Evolutionary conservation across 2,888 invertebrate species (phyloP), one percentile per base, ranked within the genome.

Genomic region (Mimas tiliae): DNA sequence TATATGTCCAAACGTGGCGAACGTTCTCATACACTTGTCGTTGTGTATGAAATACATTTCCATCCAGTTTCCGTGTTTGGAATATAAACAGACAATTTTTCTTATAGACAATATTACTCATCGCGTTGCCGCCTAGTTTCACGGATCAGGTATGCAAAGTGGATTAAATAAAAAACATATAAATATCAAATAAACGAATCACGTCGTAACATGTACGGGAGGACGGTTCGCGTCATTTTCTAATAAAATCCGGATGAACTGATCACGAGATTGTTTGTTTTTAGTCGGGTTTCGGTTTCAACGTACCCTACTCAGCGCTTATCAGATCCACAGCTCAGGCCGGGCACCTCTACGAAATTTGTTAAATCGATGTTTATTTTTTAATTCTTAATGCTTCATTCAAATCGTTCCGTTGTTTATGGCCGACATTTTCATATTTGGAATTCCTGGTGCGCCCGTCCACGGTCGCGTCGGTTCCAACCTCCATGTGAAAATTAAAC

Each of bases 321-420:
- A 91, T 93, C 93, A 82, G 87, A 90, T 90, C 89, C 80, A 82
- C 83, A 81, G 82, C 83, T 81, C 80, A 78, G 77, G 74, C 74
- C 77, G 79, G 79, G 77, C 80, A 81, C 85, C 83, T 84, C 88
- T 84, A 84, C 82, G 83, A 91, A 90, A 91, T 93, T 91, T 89
- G 91, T 93, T 88, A 87, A 84, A 80, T 81, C 72, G 75, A 74
- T 75, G 81, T 84, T 89, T 88, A 85, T 85, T 88, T 84, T 91
- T 91, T 89, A 86, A 86, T 87, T 88, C 87, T 85, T 84, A 87
- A 80, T 80, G 81, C 84, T 87, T 90, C 91, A 91, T 93, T 92
- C 92, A 92, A 93, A 93, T 93, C 88, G 88, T 87, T 90, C 81
- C 74, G 90, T 92, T 91, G 93, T 93, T 93, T 93, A 93, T 93